These are phyloP conservation scores for Oligia latruncula DNA, from an alignment of 2,888 invertebrate genomes.

Conservation along the genomic window DNA sequence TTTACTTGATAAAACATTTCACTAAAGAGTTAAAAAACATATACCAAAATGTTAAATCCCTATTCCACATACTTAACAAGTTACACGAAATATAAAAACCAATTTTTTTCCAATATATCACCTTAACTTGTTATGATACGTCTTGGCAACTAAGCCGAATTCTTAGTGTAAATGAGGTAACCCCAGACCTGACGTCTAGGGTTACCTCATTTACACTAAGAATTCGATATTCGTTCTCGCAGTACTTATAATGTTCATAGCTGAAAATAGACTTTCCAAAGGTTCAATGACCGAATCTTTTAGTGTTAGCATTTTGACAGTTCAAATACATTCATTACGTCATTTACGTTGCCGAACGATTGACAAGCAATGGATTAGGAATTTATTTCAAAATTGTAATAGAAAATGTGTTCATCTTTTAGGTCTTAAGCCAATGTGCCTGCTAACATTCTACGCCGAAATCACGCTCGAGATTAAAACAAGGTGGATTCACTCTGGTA, in stretches of 20 bases:
- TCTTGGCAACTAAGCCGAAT: background rate
- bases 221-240: background rate
- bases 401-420: background rate
- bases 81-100: too few species aligned
- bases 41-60: too few species aligned
- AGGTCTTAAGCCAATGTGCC: background rate
- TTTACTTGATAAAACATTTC: too few species aligned
- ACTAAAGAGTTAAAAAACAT: too few species aligned
- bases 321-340: background rate
- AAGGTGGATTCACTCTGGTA: background rate
- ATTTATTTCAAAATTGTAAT: background rate
- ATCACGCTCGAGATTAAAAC: conserved; percentile 8
- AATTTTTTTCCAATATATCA: too few species aligned
- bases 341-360: background rate
- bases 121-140: background rate
- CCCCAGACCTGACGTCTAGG: too few species aligned
- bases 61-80: too few species aligned
- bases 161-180: too few species aligned
- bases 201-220: background rate
- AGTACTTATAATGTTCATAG: background rate
- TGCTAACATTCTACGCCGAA: background rate
- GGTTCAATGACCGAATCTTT: background rate
- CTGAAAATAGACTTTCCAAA: background rate
- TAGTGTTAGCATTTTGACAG: background rate
- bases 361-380: background rate